Evolutionary conservation across 2,888 invertebrate species (phyloP), one percentile per base, ranked within the genome.

Genomic region (Drosophila longiperda): DNA sequence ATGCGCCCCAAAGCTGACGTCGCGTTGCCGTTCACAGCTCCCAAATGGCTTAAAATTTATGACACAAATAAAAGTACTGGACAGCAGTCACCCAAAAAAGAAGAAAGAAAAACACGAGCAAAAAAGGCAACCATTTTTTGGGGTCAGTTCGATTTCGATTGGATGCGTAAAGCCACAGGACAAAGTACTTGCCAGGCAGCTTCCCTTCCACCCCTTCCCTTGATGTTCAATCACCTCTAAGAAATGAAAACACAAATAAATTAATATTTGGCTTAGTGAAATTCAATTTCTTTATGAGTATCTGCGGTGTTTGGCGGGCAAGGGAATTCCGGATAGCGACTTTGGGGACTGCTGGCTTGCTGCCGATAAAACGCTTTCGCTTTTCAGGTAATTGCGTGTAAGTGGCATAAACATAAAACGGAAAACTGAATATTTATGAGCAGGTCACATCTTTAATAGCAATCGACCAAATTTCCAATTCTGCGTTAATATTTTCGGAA

Each of bases 31-130:
- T 79, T 82, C 84, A 73, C 80, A 89, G 85, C 80, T 89, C 85
- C 89, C 85, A 84, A 78, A 85, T 84, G 89, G 89, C 89, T 86
- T 86, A 89, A 89, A 86, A 89, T 86, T 89, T 89, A 86, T 86
- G 85, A 82, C 85, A 87, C 80, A 85, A 89, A 85, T 85, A 85
- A 89, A 85, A 89, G 80, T 80, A 86, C 84, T 68, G 76, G 63
- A 80, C 77, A 62, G 76, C 63, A 78, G 66, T 72, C 80, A 66
- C 59, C 65, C 65, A 64, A 71, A 60, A 70, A 71, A 71, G 23
- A 45, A 45, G 1, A 36, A 45, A 45, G 15, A 15, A 45, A 59
- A 59, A 64, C 59, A 66, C 75, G 61, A 75, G 52, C 67, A 48
- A 55, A 29, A 59, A 45, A 48, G 63, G 65, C 58, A 75, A 75